A percentile compares a stretch with the other conserved stretches of the same genome.
These are phyloP conservation scores for Gadopsis bispinosus DNA, from an alignment of 2,797 vertebrate genomes.

Conservation along the genomic window DNA sequence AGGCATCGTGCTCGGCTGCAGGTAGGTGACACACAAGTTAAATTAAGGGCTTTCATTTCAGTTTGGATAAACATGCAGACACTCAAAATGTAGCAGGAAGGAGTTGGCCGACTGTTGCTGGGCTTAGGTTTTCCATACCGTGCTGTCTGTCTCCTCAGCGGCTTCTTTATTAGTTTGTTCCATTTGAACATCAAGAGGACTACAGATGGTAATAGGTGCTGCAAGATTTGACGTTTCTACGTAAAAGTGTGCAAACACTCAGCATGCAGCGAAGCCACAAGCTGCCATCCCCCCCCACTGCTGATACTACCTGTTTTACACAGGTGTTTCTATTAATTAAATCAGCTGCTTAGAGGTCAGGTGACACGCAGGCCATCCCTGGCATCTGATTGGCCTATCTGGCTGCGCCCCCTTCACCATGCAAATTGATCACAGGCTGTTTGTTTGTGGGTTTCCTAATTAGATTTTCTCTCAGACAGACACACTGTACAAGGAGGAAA, in stretches of 20 bases:
- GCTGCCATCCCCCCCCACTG: neutral
- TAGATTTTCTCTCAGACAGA: neutral
- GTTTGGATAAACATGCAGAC: neutral
- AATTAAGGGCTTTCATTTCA: neutral
- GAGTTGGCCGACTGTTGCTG: neutral
- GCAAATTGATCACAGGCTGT: neutral
- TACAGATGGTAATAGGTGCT: neutral
- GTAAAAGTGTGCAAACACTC: neutral
- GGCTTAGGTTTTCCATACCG: conserved; percentile 8
- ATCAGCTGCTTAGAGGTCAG: conserved; percentile 15
- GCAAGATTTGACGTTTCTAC: neutral
- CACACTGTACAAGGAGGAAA: neutral
- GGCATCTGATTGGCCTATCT: conserved; percentile 9
- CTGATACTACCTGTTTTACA: neutral
- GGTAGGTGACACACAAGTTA: neutral
- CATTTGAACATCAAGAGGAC: neutral
- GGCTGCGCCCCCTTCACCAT: too few species aligned
- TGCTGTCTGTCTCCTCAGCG: neutral
- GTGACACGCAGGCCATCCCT: neutral
- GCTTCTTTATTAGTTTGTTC: neutral
- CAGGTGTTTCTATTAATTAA: conserved; percentile 40
- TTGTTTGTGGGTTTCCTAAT: neutral
- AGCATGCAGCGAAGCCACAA: neutral
- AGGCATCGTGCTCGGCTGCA: conserved; percentile 71
- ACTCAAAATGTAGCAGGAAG: neutral